Evolutionary conservation across 1,140 invertebrate species (phyloP).

Genomic region (Kradibia gibbosae): DNA sequence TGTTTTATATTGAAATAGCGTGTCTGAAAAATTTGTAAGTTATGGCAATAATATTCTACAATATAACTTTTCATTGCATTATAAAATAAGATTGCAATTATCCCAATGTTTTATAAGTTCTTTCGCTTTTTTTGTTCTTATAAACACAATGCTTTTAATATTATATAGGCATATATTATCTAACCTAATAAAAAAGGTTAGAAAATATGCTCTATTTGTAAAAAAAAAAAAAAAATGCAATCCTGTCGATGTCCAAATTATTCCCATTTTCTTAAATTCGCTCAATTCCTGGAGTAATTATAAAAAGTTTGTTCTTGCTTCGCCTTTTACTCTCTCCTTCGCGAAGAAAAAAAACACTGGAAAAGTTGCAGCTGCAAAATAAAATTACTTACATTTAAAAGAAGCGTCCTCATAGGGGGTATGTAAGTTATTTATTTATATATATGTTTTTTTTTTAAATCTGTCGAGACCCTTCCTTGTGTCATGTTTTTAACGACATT

Average conservation of each 20-base stretch:
- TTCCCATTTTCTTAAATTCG: background rate
- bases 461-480: conserved; percentile 15
- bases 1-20: no score
- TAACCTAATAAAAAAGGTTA: no score
- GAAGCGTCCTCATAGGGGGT: background rate
- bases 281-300: background rate
- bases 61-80: no score
- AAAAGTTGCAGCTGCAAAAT: background rate
- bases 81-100: no score
- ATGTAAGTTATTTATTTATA: background rate
- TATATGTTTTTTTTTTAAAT: background rate
- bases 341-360: background rate
- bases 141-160: no score
- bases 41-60: no score
- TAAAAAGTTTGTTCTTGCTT: background rate
- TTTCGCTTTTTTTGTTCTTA: no score
- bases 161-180: no score
- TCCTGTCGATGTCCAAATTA: background rate
- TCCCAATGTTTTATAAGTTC: no score
- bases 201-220: no score
- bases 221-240: background rate
- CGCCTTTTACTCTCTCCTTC: background rate
- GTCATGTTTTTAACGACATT: background rate
- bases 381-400: background rate
- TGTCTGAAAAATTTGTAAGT: no score